Evolutionary conservation across 2,113 vertebrate species (phyloP).

Genomic region (Nyctibius bracteatus): DNA sequence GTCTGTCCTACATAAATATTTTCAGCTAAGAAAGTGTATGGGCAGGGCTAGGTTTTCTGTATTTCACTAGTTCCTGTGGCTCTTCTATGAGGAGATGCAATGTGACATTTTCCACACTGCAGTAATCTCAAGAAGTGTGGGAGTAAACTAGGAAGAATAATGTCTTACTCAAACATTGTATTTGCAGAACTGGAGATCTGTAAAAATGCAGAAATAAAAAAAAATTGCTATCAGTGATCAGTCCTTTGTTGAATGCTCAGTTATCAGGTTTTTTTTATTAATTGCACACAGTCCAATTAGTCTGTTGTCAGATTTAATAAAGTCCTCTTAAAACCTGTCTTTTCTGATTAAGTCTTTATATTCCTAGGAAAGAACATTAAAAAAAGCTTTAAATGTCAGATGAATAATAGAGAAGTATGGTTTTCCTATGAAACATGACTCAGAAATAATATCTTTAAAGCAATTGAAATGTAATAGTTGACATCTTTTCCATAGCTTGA

Average conservation of each 20-base stretch:
- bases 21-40: neutral
- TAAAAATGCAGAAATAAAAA: neutral
- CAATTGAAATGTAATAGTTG: neutral
- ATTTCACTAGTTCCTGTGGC: neutral
- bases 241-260: neutral
- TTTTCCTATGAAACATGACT: constrained; percentile 51
- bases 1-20: neutral
- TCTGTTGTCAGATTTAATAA: constrained; percentile 56
- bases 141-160: neutral
- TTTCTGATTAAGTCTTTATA: constrained; percentile 60
- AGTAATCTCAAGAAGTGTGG: neutral
- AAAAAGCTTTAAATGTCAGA: constrained; percentile 56
- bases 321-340: constrained; percentile 41
- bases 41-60: neutral
- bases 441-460: constrained; percentile 12
- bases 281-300: constrained; percentile 46
- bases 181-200: constrained; percentile 27
- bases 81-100: neutral
- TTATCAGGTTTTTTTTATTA: constrained; percentile 14
- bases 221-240: neutral
- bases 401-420: constrained; percentile 47
- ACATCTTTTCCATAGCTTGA: neutral
- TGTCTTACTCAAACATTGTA: neutral
- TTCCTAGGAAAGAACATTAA: constrained; percentile 16
- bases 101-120: neutral